phyloP scores from a whole-genome alignment of 2,888 invertebrate genomes.

The Pegoplata infirma region DNA sequence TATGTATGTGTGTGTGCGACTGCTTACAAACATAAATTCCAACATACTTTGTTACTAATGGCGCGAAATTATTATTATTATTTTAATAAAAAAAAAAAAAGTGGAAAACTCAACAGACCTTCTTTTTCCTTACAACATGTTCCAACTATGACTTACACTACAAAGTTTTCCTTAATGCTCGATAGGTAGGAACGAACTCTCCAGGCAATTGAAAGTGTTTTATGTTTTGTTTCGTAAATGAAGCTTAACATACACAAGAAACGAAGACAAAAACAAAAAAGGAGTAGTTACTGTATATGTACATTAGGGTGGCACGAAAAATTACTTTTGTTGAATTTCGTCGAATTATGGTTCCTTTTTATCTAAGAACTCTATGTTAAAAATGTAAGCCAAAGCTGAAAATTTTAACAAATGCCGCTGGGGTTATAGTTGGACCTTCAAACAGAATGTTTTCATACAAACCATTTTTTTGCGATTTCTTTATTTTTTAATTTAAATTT shows the following conservation, averaged over 20 bases:
- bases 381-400: too few species aligned
- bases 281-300: background rate
- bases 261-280: constrained; percentile 5
- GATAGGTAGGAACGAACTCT: too few species aligned
- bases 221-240: constrained; percentile 52
- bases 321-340: too few species aligned
- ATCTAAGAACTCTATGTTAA: background rate
- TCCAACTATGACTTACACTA: background rate
- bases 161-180: constrained; percentile 10
- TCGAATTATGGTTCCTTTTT: too few species aligned
- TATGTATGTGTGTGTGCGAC: background rate
- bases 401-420: too few species aligned
- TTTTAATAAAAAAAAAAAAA: background rate
- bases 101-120: too few species aligned
- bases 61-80: constrained; percentile 38
- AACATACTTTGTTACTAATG: constrained; percentile 22
- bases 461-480: too few species aligned
- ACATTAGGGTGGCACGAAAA: background rate
- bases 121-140: constrained; percentile 3
- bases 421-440: too few species aligned
- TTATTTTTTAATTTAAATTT: too few species aligned
- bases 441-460: too few species aligned
- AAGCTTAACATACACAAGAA: constrained; percentile 39
- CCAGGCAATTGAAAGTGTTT: constrained; percentile 52
- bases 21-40: background rate